Evolutionary conservation across 30 jellyfish, hydroid and myxozoan species (phyloP).

Genomic region (Pseudorhiza aurosa): DNA sequence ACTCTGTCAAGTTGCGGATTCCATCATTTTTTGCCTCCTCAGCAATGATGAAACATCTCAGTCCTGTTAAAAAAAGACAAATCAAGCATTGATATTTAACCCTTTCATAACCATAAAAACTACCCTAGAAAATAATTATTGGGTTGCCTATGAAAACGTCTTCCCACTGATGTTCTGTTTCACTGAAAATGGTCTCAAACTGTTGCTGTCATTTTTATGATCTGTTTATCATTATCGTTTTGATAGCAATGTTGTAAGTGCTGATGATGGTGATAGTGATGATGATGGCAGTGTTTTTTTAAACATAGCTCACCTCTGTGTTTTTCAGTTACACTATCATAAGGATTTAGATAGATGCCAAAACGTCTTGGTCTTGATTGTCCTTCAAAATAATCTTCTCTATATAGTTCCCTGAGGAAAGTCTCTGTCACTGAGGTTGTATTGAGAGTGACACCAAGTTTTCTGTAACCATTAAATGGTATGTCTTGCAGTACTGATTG

Average conservation of each 20-base stretch:
- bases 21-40: neutral
- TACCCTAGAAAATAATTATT: too few relatives aligned
- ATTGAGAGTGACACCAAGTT: neutral
- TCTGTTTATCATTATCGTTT: neutral
- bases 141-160: too few relatives aligned
- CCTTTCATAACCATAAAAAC: too few relatives aligned
- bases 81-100: too few relatives aligned
- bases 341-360: neutral
- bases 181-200: too few relatives aligned
- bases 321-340: neutral
- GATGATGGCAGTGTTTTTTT: neutral
- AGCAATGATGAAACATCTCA: neutral
- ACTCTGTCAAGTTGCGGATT: neutral
- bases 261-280: neutral
- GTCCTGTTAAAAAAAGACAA: too few relatives aligned
- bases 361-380: slow-evolving; percentile 4
- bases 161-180: too few relatives aligned
- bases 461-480: neutral
- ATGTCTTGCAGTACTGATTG: neutral
- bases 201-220: too few relatives aligned
- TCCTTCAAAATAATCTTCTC: slow-evolving; percentile 7
- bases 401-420: neutral
- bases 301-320: neutral
- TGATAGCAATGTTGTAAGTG: neutral
- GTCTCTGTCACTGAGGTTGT: neutral